Percentiles rank a stretch among this genome's conserved stretches.
These are phyloP conservation scores for Hylaea fasciaria DNA, from an alignment of 2,888 invertebrate species.

Conservation along the genomic window DNA sequence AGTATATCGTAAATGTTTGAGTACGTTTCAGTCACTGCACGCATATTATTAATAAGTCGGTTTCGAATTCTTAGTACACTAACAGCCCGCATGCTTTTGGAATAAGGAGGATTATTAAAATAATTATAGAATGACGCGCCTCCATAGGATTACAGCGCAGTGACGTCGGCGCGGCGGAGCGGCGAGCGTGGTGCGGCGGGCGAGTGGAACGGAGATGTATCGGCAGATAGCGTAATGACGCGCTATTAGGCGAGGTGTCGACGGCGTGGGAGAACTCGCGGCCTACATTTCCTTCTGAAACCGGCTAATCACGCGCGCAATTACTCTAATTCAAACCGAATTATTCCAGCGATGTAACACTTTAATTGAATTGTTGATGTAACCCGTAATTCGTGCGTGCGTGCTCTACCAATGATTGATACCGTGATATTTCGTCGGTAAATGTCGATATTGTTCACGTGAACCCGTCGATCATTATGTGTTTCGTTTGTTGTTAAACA, in stretches of 20 bases:
- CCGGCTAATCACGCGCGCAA: conserved; percentile 75
- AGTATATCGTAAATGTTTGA: too few species aligned
- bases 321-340: conserved; percentile 80
- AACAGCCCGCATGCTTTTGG: too few species aligned
- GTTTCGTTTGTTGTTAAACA: conserved; percentile 22
- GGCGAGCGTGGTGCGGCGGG: conserved; percentile 7
- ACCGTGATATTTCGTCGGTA: conserved; percentile 56
- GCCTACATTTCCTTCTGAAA: conserved; percentile 71
- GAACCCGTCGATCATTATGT: conserved; percentile 40
- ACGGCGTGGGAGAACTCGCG: conserved; percentile 76
- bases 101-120: conserved; percentile 14
- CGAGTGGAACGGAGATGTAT: conserved; percentile 66
- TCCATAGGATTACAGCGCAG: too few species aligned
- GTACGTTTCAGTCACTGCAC: too few species aligned
- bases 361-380: conserved; percentile 81
- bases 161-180: conserved; percentile 14
- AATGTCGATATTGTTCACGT: conserved; percentile 51
- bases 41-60: too few species aligned
- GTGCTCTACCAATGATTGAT: conserved; percentile 59
- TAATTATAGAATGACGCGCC: too few species aligned
- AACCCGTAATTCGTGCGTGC: conserved; percentile 52
- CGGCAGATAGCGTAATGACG: conserved; percentile 79
- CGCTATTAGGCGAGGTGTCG: conserved; percentile 79
- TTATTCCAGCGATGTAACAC: conserved; percentile 74
- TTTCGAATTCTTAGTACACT: too few species aligned